A percentile compares a stretch with the other conserved stretches of the same genome.
Conservation (phyloP, 2,888 invertebrate genomes). For the Phymatocera aterrima region DNA sequence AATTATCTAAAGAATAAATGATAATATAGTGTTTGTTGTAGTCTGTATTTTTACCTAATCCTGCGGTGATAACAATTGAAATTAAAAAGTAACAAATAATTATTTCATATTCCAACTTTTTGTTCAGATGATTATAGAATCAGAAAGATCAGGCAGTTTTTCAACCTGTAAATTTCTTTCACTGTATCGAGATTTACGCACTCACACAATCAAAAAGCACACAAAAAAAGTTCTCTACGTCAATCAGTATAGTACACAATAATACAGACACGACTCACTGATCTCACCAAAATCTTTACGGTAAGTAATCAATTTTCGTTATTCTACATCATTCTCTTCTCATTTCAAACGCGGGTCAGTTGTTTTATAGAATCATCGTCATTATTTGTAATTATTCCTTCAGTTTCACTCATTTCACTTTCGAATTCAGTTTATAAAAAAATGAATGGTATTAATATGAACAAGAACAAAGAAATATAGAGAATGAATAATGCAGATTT, state of each 20-base stretch:
- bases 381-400: not conserved
- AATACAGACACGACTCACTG: not conserved
- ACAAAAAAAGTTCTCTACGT: constrained; percentile 5
- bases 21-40: not conserved
- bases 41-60: not conserved
- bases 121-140: constrained; percentile 37
- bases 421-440: too few relatives aligned
- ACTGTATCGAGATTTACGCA: too few relatives aligned
- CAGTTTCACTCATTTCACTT: not conserved
- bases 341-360: constrained; percentile 22
- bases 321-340: not conserved
- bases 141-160: constrained; percentile 5
- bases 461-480: too few relatives aligned
- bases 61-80: not conserved
- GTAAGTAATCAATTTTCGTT: not conserved
- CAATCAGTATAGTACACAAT: not conserved
- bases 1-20: not conserved
- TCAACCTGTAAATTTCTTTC: not conserved
- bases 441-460: too few relatives aligned
- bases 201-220: constrained; percentile 17
- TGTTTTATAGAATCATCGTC: not conserved
- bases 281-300: not conserved
- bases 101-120: constrained; percentile 54
- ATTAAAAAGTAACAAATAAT: constrained; percentile 50
- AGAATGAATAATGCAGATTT: not conserved